A percentile compares a stretch with the other conserved stretches of the same genome.
phyloP scores from a whole-genome alignment of 2,797 vertebrate genomes.

The Philypnodon macrostomus region DNA sequence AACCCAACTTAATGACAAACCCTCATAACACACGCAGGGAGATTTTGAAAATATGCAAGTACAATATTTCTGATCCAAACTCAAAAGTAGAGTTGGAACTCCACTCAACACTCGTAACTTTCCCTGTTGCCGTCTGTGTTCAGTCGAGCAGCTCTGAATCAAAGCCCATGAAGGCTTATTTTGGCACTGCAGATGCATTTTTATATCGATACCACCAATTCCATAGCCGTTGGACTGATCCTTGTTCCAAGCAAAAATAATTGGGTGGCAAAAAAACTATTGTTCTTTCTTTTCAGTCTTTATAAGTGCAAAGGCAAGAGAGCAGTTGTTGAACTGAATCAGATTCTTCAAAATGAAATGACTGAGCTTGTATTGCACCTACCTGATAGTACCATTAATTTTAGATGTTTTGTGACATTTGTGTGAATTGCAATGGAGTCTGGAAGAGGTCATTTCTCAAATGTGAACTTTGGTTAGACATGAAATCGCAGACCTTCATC shows the following conservation, averaged over 20 bases:
- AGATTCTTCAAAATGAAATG: conserved; percentile 18
- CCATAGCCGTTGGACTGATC: conserved; percentile 32
- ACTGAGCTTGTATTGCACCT: conserved; percentile 45
- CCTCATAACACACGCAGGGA: conserved; percentile 14
- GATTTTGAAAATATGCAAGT: conserved; percentile 23
- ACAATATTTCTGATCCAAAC: conserved; percentile 27
- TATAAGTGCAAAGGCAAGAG: conserved; percentile 33
- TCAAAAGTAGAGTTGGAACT: conserved; percentile 10
- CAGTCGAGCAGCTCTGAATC: conserved; percentile 43
- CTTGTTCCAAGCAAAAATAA: conserved; percentile 30
- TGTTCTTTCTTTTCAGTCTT: conserved; percentile 21
- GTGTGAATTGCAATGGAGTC: conserved; percentile 53
- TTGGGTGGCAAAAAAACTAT: not conserved
- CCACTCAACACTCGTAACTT: conserved; percentile 28
- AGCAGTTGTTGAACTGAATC: conserved; percentile 25
- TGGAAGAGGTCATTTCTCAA: conserved; percentile 30
- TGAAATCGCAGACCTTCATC: too few species aligned
- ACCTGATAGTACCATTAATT: conserved; percentile 47
- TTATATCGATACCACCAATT: conserved; percentile 50
- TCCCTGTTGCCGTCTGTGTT: conserved; percentile 29
- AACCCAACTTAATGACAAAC: conserved; percentile 46
- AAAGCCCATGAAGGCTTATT: conserved; percentile 47
- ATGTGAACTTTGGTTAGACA: conserved; percentile 45
- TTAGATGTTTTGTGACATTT: conserved; percentile 63
- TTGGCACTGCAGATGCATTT: conserved; percentile 48